These are phyloP conservation scores for Ostrea denselamellosa DNA, from an alignment of 1,140 invertebrate species.

Conservation along the genomic window DNA sequence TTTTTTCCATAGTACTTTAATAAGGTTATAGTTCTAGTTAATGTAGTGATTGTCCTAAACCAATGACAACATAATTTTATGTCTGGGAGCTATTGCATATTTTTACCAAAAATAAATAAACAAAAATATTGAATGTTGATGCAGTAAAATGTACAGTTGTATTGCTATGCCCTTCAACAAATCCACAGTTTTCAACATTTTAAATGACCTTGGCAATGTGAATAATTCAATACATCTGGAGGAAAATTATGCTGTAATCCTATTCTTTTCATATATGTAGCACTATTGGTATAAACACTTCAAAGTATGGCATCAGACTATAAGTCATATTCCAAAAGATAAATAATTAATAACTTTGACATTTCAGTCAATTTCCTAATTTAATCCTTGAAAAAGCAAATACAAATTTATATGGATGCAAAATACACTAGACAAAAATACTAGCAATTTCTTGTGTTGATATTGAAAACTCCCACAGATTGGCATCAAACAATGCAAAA, in stretches of 20 bases:
- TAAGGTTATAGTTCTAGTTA: background rate
- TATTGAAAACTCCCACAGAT: background rate
- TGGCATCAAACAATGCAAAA: background rate
- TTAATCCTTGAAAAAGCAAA: background rate
- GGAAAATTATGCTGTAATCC: background rate
- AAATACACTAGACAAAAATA: background rate
- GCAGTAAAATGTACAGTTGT: background rate
- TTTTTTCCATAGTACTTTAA: background rate
- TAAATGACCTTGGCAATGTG: background rate
- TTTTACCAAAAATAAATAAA: background rate
- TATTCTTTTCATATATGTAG: background rate
- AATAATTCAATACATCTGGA: background rate
- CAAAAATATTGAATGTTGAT: background rate
- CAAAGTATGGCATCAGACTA: background rate
- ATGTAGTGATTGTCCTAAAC: background rate
- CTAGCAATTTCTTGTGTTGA: background rate
- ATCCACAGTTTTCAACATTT: background rate
- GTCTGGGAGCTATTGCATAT: background rate
- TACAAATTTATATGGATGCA: slow-evolving; percentile 12
- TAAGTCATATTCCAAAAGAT: background rate
- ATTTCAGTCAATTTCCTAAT: background rate
- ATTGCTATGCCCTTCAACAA: slow-evolving; percentile 24
- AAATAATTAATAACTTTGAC: background rate
- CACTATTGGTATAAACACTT: background rate
- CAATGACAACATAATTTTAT: background rate